Evolutionary conservation across 2,888 invertebrate genomes (phyloP).

Genomic region (Merodon equestris): DNA sequence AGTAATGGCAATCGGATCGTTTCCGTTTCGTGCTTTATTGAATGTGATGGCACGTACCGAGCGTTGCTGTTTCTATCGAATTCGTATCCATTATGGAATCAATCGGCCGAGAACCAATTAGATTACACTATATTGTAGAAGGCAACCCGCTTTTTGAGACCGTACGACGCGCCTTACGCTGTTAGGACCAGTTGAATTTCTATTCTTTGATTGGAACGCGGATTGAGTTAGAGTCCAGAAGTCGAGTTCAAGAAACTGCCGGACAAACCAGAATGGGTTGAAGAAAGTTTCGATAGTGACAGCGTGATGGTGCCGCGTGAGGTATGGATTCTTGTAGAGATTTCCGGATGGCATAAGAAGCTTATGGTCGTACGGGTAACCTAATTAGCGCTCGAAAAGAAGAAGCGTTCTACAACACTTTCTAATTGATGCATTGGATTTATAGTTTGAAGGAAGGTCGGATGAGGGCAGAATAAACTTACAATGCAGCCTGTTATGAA

Average conservation of each 20-base stretch:
- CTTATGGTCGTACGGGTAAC: constrained; percentile 13
- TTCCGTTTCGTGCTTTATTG: constrained; percentile 50
- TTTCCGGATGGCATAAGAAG: constrained; percentile 25
- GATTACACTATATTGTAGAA: constrained; percentile 35
- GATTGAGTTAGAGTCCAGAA: constrained; percentile 26
- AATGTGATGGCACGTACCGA: constrained; percentile 5
- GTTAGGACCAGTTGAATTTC: constrained; percentile 28
- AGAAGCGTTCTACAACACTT: constrained; percentile 11
- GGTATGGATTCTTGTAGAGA: constrained; percentile 20
- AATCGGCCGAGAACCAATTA: constrained; percentile 56
- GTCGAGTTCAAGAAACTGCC: constrained; percentile 45
- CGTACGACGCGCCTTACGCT: constrained; percentile 16
- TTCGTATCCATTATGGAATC: constrained; percentile 45
- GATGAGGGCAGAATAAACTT: no score
- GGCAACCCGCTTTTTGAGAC: constrained; percentile 22
- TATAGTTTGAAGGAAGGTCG: no score
- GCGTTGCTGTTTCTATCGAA: constrained; percentile 32
- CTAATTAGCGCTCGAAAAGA: constrained; percentile 10
- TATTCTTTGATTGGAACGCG: constrained; percentile 23
- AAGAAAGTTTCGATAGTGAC: constrained; percentile 26
- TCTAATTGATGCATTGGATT: constrained; percentile 15
- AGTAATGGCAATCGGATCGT: constrained; percentile 40
- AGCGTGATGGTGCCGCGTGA: constrained; percentile 2
- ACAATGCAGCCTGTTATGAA: no score
- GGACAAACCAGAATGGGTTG: not conserved